Conservation (phyloP, 2,888 invertebrate species). For the Torymus aiolomorphi region DNA sequence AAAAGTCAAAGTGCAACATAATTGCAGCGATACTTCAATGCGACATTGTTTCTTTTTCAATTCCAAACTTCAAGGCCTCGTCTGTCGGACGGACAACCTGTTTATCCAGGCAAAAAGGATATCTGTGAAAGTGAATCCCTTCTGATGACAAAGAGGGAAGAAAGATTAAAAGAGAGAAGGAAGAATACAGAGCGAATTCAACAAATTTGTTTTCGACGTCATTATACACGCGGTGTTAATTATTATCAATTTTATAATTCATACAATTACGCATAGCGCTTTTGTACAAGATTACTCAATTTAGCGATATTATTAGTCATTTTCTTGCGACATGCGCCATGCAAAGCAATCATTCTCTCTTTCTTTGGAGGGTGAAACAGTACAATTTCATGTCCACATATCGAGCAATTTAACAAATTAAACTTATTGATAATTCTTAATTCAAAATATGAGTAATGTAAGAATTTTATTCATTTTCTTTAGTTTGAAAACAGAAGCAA, state of each 20-base stretch:
- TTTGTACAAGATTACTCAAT: too few species aligned
- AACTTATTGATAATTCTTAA: background rate
- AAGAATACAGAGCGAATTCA: background rate
- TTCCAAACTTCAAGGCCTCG: constrained; percentile 53
- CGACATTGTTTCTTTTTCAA: constrained; percentile 16
- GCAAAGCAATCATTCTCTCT: constrained; percentile 41
- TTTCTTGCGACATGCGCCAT: constrained; percentile 49
- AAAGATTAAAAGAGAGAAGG: constrained; percentile 8
- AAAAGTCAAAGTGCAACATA: constrained; percentile 21
- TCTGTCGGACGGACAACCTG: constrained; percentile 36
- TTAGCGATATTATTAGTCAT: constrained; percentile 36
- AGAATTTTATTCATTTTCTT: background rate
- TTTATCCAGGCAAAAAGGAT: constrained; percentile 48
- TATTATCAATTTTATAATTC: background rate
- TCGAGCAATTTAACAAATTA: constrained; percentile 18
- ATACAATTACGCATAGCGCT: too few species aligned
- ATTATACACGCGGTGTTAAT: background rate
- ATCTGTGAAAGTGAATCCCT: constrained; percentile 50
- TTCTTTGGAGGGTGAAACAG: background rate
- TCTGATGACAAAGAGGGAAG: constrained; percentile 41
- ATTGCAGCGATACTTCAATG: background rate
- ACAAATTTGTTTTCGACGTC: background rate
- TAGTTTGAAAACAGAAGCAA: background rate
- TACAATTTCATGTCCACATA: background rate
- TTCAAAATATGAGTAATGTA: too few species aligned